These are phyloP conservation scores for Ictalurus punctatus DNA, from an alignment of 2,113 vertebrate genomes.

Conservation along the genomic window DNA sequence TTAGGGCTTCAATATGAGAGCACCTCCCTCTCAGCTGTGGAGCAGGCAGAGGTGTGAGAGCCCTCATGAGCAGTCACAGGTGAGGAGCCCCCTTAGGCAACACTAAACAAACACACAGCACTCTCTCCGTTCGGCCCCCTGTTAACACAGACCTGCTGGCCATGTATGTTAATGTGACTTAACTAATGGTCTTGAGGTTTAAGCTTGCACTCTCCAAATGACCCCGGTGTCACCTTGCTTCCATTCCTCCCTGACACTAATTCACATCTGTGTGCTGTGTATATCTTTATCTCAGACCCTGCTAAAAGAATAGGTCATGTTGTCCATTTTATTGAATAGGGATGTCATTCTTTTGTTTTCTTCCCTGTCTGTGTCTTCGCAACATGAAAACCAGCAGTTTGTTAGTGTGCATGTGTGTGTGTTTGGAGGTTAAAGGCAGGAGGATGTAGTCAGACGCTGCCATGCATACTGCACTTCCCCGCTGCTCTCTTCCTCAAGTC, in stretches of 20 bases:
- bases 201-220: constrained; percentile 55
- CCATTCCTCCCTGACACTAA: constrained; percentile 7
- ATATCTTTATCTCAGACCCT: not conserved
- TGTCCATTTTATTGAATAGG: constrained; percentile 40
- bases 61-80: constrained; percentile 54
- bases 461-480: constrained; percentile 57
- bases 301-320: constrained; percentile 34
- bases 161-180: constrained; percentile 58
- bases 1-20: constrained; percentile 62
- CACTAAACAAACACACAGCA: constrained; percentile 56
- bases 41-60: constrained; percentile 57
- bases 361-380: constrained; percentile 38
- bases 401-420: constrained; percentile 5
- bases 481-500: constrained; percentile 64
- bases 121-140: constrained; percentile 48
- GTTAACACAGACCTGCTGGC: constrained; percentile 46
- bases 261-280: not conserved
- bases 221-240: constrained; percentile 50
- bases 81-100: constrained; percentile 62
- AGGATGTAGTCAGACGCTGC: constrained; percentile 52
- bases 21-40: constrained; percentile 53
- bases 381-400: constrained; percentile 25
- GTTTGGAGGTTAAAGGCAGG: constrained; percentile 23
- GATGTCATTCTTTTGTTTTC: constrained; percentile 45
- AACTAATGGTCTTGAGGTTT: constrained; percentile 46